These are phyloP conservation scores for Phrynosoma blainvillii DNA, from an alignment of 2,113 vertebrate species.

Conservation along the genomic window DNA sequence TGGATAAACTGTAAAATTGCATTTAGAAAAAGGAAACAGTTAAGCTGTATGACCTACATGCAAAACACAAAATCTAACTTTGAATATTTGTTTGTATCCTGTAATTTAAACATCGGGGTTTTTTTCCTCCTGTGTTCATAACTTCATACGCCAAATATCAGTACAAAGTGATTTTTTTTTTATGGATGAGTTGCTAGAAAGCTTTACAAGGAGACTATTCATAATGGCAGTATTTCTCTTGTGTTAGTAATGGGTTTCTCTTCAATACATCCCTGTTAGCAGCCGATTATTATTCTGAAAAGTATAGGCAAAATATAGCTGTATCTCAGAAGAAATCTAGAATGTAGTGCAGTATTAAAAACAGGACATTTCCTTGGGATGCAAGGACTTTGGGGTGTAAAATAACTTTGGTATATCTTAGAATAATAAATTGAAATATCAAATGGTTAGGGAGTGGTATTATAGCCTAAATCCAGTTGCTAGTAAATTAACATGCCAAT, in stretches of 20 bases:
- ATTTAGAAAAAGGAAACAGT: constrained; percentile 41
- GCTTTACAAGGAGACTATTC: constrained; percentile 28
- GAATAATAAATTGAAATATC: neutral
- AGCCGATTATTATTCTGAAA: neutral
- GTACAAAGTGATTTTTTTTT: constrained; percentile 24
- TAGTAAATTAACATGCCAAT: too few species aligned
- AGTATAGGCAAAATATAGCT: neutral
- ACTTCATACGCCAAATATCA: constrained; percentile 26
- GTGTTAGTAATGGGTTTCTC: constrained; percentile 1
- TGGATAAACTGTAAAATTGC: constrained; percentile 56
- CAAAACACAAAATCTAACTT: constrained; percentile 29
- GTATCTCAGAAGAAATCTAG: neutral
- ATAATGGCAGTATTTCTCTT: neutral
- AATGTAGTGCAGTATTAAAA: constrained; percentile 3
- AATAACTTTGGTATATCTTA: neutral
- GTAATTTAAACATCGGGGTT: constrained; percentile 32
- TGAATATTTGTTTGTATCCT: constrained; percentile 49
- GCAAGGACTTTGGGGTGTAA: neutral
- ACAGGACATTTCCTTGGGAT: neutral
- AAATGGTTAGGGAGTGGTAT: neutral
- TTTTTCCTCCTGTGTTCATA: constrained; percentile 36
- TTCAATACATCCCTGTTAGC: neutral
- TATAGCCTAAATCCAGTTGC: too few species aligned
- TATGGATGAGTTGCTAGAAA: constrained; percentile 28
- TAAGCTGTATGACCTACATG: constrained; percentile 35